These are phyloP conservation scores for Saccostrea echinata DNA, from an alignment of 1,140 invertebrate species.

Conservation along the genomic window DNA sequence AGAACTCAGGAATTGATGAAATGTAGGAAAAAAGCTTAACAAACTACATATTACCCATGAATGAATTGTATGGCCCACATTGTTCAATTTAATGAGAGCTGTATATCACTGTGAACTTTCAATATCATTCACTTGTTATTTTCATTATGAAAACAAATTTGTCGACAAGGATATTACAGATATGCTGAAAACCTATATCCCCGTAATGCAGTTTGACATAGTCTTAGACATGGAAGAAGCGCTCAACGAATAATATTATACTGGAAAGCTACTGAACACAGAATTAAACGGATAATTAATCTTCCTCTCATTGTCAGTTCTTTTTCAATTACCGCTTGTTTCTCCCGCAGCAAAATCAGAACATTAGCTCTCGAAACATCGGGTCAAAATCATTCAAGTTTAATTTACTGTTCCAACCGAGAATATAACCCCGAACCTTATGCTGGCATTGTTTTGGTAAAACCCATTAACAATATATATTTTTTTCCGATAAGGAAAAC, in stretches of 20 bases:
- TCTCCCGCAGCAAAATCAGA: background rate
- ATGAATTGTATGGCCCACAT: no score
- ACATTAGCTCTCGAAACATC: conserved; percentile 12
- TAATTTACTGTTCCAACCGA: conserved; percentile 4
- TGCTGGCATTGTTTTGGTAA: background rate
- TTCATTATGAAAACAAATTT: background rate
- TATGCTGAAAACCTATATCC: conserved; percentile 7
- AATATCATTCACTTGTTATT: background rate
- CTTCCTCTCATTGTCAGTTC: conserved; percentile 23
- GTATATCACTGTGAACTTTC: no score
- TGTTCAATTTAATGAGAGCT: no score
- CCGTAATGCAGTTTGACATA: background rate
- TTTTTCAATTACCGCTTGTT: conserved; percentile 13
- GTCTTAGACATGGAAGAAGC: background rate
- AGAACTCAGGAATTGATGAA: no score
- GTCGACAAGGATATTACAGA: background rate
- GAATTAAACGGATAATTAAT: conserved; percentile 22
- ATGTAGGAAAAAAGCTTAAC: no score
- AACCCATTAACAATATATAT: background rate
- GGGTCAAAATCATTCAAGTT: conserved; percentile 14
- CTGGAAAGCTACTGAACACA: background rate
- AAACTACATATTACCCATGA: no score
- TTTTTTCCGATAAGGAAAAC: background rate
- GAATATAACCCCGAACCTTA: background rate
- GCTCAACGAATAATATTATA: background rate